phyloP scores from a whole-genome alignment of 2,113 vertebrate genomes.

The Motacilla tschutschensis region DNA sequence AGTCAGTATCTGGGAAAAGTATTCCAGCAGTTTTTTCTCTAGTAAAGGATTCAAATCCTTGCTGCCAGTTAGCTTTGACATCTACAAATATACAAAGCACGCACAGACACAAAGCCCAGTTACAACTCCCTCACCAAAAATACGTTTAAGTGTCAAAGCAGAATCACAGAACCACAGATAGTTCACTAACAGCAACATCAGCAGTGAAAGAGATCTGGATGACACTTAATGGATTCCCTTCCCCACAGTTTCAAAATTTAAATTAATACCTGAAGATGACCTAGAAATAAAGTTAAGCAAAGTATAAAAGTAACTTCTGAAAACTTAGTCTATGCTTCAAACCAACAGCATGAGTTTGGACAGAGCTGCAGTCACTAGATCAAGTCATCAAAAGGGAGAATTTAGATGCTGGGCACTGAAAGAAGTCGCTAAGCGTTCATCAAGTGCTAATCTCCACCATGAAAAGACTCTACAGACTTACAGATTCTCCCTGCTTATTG shows the following conservation, averaged over 20 bases:
- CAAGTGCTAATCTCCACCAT: not conserved
- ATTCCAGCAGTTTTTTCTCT: not conserved
- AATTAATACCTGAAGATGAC: not conserved
- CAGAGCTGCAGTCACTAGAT: not conserved
- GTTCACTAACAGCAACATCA: not conserved
- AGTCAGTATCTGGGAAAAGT: not conserved
- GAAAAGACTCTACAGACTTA: not conserved
- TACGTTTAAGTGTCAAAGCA: not conserved
- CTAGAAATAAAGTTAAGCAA: not conserved
- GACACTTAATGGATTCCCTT: not conserved
- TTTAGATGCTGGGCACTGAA: not conserved
- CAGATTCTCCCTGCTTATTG: not conserved
- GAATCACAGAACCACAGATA: not conserved
- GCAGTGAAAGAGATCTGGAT: not conserved
- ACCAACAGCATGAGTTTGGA: not conserved
- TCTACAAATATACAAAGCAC: not conserved
- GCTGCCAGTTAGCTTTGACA: not conserved
- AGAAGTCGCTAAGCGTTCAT: not conserved
- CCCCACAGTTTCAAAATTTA: not conserved
- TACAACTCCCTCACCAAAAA: not conserved
- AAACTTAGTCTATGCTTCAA: not conserved
- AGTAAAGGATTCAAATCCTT: not conserved
- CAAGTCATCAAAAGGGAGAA: conserved; percentile 10
- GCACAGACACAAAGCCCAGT: not conserved
- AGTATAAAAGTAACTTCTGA: not conserved